Evolutionary conservation across 2,888 invertebrate species (phyloP).

Genomic region (Corythucha ciliata): DNA sequence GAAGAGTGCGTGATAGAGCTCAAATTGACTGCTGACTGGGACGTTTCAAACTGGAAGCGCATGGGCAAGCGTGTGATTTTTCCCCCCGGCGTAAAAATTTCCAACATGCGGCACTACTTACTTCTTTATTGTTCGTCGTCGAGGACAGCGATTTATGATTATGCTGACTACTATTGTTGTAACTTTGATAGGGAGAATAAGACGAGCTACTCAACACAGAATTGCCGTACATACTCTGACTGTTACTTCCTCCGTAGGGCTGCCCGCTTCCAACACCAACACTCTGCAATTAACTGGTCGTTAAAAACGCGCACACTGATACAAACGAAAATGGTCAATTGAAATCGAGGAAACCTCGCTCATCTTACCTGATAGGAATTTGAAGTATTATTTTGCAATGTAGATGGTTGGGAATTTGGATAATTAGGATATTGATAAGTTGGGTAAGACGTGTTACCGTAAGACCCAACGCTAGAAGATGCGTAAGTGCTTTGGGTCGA

Average conservation of each 20-base stretch:
- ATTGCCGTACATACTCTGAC: constrained; percentile 28
- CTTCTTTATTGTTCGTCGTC: constrained; percentile 26
- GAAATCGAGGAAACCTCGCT: neutral
- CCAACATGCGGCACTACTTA: too few species aligned
- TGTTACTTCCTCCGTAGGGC: constrained; percentile 23
- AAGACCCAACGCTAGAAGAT: constrained; percentile 26
- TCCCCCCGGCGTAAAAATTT: too few species aligned
- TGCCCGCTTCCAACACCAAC: constrained; percentile 20
- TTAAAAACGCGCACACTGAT: too few species aligned
- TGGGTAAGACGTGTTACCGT: constrained; percentile 27
- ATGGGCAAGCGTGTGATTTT: too few species aligned
- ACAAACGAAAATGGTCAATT: neutral
- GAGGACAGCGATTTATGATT: constrained; percentile 25
- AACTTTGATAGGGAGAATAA: constrained; percentile 26
- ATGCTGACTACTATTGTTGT: constrained; percentile 22
- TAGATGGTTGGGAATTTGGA: constrained; percentile 24
- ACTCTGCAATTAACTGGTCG: too few species aligned
- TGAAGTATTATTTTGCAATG: constrained; percentile 22
- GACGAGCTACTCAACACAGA: constrained; percentile 23
- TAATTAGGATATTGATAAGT: constrained; percentile 27
- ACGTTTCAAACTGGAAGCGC: constrained; percentile 25
- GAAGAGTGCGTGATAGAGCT: constrained; percentile 27
- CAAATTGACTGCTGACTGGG: constrained; percentile 24
- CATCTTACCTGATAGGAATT: constrained; percentile 27
- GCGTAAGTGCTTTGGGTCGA: constrained; percentile 27